These are phyloP conservation scores for Apostichopus japonicus DNA, from an alignment of 35 echinoderm and acorn worm species.

Conservation along the genomic window DNA sequence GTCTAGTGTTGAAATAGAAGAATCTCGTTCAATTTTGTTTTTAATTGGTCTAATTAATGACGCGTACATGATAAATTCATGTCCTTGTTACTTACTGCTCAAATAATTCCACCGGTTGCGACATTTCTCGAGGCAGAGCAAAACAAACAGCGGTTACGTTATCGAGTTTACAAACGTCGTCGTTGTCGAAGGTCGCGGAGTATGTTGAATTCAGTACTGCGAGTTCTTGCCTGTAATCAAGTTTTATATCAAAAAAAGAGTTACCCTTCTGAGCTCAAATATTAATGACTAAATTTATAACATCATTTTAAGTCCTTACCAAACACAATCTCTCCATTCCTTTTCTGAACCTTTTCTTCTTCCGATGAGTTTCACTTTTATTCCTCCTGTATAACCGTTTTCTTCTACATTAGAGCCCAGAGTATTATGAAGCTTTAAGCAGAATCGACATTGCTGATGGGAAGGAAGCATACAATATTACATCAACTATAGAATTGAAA, in stretches of 20 bases:
- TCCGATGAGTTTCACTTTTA: constrained; percentile 29
- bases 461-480: background rate
- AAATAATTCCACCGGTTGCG: background rate
- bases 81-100: background rate
- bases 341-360: background rate
- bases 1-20: no score
- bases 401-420: background rate
- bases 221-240: background rate
- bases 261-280: no score
- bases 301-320: background rate
- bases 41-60: no score
- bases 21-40: no score
- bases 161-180: background rate
- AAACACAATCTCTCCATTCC: background rate
- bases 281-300: no score
- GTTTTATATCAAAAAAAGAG: no score
- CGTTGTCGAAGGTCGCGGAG: background rate
- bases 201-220: background rate
- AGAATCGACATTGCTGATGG: background rate
- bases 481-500: background rate
- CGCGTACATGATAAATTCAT: no score
- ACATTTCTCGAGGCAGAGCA: background rate
- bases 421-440: background rate
- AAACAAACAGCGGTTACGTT: constrained; percentile 1
- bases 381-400: background rate